Percentiles rank a stretch among this genome's conserved stretches.
These are phyloP conservation scores for Gobius niger DNA, from an alignment of 2,113 vertebrate genomes.

Conservation along the genomic window DNA sequence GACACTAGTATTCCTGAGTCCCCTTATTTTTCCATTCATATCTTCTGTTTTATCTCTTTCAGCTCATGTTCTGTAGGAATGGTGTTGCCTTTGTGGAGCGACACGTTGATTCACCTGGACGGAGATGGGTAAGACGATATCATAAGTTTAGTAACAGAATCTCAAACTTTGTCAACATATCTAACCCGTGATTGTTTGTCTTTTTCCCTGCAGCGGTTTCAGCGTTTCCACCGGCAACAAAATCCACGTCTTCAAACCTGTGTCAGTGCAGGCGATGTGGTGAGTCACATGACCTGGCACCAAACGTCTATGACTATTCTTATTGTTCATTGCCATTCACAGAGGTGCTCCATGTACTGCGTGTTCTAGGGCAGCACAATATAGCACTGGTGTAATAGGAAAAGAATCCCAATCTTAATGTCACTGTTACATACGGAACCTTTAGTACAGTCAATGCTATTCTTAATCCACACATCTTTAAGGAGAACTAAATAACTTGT, in stretches of 20 bases:
- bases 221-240: constrained; percentile 94
- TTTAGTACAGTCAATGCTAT: background rate
- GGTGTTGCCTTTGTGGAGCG: constrained; percentile 96
- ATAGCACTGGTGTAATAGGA: background rate
- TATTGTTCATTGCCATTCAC: background rate
- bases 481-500: too few species aligned
- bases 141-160: background rate
- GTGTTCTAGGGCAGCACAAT: background rate
- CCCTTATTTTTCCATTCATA: background rate
- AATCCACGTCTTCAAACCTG: constrained; percentile 95
- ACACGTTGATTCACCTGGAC: constrained; percentile 96
- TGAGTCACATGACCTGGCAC: constrained; percentile 68
- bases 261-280: constrained; percentile 99
- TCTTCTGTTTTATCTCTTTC: constrained; percentile 39
- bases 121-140: constrained; percentile 89
- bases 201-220: constrained; percentile 80
- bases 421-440: background rate
- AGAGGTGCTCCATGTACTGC: constrained; percentile 2
- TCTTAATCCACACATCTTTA: too few species aligned
- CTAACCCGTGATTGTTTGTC: constrained; percentile 7
- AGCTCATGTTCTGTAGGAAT: constrained; percentile 92
- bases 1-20: background rate
- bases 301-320: constrained; percentile 1
- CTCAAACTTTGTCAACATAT: background rate
- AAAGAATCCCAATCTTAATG: background rate